Base-by-base conservation (phyloP, 2,888 invertebrate genomes). In the Rhimphoctona megacephalus region DNA sequence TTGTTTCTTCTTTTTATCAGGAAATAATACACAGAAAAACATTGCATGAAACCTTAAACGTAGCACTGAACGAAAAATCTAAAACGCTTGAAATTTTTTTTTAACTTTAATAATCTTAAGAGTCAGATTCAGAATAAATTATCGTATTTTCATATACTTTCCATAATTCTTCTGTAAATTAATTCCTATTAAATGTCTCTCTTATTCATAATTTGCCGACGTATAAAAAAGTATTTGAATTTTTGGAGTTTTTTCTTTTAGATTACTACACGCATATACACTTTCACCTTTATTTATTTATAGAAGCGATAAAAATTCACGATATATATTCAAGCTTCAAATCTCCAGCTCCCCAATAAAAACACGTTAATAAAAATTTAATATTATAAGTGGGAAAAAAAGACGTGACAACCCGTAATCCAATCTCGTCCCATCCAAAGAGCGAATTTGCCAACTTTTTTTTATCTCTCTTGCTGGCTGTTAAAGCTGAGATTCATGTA, bases 401-500 rank as follows among this genome's bases (percentile, higher is more conserved):
- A 81, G 67, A n/a, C 39, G 36, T 22, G 66, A 74, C 67, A 67
- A 74, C 54, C 67, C 43, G 61, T 43, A 81, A 74, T 74, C 61
- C 46, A 70, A 70, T 80, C 80, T 70, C 70, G 25, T 70, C 70
- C 3, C 72, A 54, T 36, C 64, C 22, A 22, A 66, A 81, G 64
- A 72, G 43, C 46, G 46, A 80, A 72, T 17, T 61, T 22, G 54
- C 54, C 57, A 72, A 72, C 72, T n/a, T 36, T 72, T 74, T 61
- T 79, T 82, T 61, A 19, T 54, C 69, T 80, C 72, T 61, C 72
- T 57, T n/a, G 33, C 14, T 39, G 52, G 66, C 36, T 61, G 67
- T 73, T 79, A 33, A 66, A 69, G 52, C 52, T 25, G 74, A 78
- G 70, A 74, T 77, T 83, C 81, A 78, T 81, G 73, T 33, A 81